Evolutionary conservation across 1,140 invertebrate genomes (phyloP), one percentile per base, ranked within the genome.

Genomic region (Tetramorium simillimum): DNA sequence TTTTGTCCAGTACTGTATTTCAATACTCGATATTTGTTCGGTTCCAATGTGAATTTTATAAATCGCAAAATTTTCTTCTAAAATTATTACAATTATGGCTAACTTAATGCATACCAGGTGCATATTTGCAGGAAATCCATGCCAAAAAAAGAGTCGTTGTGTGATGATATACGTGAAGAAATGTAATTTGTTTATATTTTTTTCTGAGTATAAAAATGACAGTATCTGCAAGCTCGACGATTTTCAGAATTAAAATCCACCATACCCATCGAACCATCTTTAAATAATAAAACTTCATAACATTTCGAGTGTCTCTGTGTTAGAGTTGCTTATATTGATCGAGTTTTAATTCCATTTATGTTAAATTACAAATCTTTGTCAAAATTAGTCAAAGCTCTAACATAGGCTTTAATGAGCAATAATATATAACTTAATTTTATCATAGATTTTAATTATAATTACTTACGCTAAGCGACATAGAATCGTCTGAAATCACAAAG

Each of bases 101-200:
- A 10, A 24, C 1, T 37, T 33, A 49, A 10, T 60, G 21, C 77
- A 73, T 92, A 97, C 97, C 96, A 95, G 96, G 96, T 63, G 96
- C 94, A 91, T 96, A 97, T 94, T 97, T 97, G 51, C 96, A 95
- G 4, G 95, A 97, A 33, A 97, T 96, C 97, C 97, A 98, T 91
- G 97, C 96, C 9, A 97, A 94, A 21, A 95, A 86, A 75, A 96
- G 94, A 51, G 97, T 97, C 56, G 96, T 96, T 73, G 96, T 94
- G 89, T 98, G 97, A 95, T 97, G 97, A 91, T 97, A 97, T 40
- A 97, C 93, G 89, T 98, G 97, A 37, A 98, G 95, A 90, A 97
- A 97, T 3, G 97, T 96, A 16, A 97, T 96, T 94, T 98, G 97
- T 53, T 96, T 96, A 62, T 96, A 95, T 92, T 97, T 98, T 93